Conservation (phyloP, 2,888 invertebrate species). For the Agriopis aurantiaria region DNA sequence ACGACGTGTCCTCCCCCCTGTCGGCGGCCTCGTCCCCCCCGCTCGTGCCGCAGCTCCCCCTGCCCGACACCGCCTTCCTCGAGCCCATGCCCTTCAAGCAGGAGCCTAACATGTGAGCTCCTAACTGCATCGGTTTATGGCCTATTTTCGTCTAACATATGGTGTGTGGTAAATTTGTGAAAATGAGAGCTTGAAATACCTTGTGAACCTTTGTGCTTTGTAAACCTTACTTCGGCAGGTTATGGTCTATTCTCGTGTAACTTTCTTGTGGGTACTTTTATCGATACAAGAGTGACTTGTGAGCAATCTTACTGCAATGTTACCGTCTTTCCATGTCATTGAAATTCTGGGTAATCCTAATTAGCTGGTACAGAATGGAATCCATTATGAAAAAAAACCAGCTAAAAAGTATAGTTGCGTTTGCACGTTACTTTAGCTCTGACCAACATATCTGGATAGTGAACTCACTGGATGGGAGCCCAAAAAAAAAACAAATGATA, state of each 20-base stretch:
- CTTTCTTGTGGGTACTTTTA: not conserved
- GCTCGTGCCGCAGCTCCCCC: slow-evolving; percentile 61
- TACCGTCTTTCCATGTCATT: too few species aligned
- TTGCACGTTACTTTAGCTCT: too few species aligned
- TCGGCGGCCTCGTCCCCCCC: slow-evolving; percentile 62
- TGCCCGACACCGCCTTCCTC: slow-evolving; percentile 58
- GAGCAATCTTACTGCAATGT: not conserved
- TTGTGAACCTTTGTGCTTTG: not conserved
- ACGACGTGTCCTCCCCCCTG: slow-evolving; percentile 44
- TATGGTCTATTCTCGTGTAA: not conserved
- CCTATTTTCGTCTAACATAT: slow-evolving; percentile 8
- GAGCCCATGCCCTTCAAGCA: slow-evolving; percentile 77
- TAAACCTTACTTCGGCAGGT: not conserved
- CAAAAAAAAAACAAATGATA: too few species aligned
- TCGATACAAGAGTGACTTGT: not conserved
- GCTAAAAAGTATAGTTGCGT: too few species aligned
- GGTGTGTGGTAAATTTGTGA: not conserved
- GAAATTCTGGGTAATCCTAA: too few species aligned
- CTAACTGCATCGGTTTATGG: slow-evolving; percentile 8
- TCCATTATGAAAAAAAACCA: too few species aligned
- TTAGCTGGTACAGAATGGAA: too few species aligned
- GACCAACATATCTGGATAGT: too few species aligned
- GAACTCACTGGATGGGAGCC: too few species aligned
- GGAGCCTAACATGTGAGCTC: slow-evolving; percentile 76
- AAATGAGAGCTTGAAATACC: not conserved